Base-by-base conservation (phyloP, 1,140 invertebrate genomes). In the Teleopsis dalmanni region DNA sequence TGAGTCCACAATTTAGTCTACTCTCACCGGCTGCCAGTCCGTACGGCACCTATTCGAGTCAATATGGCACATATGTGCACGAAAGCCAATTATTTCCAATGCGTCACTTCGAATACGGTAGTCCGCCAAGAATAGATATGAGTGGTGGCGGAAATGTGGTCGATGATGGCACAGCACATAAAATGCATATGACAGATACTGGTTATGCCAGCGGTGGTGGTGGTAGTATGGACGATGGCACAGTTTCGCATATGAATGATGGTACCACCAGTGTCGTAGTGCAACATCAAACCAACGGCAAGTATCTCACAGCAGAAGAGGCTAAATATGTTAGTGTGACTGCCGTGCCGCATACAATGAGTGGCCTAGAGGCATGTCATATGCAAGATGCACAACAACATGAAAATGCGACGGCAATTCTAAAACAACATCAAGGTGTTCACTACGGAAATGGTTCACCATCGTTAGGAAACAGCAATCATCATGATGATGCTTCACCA, bases 1-100 rank as follows among this genome's bases (percentile, higher is more conserved):
- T 87, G 6, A 80, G 81, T 1, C 79, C 84, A 0, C 79, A 81
- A 55, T 84, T 82, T 50, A 79, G 87, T 52, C 62, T 84, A n/a
- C 72, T 87, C 7, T 85, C 82, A 41, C 81, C 83, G 1, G 77
- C 83, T 3, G 76, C 80, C 26, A 78, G 78, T 33, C 78, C 80
- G 1, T 87, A 87, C 44, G 68, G 67, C 21, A 65, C 68, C 40
- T 71, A 69, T 41, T 62, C 67, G 22, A 58, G 61, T 14, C 68
- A 71, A 51, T 71, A 71, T 37, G 62, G 65, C 22, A 60, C 65
- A 25, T 70, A 70, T 46, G 63, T 70, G 9, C 67, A 71, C 36
- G 67, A 70, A 40, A 67, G 57, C 27, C 68, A 71, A 52, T 42
- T 70, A 11, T 71, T 70, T 44, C 60, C 68, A 33, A 65, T 70